phyloP scores from a whole-genome alignment of 2,888 invertebrate genomes.

The Spicauda simplicius region DNA sequence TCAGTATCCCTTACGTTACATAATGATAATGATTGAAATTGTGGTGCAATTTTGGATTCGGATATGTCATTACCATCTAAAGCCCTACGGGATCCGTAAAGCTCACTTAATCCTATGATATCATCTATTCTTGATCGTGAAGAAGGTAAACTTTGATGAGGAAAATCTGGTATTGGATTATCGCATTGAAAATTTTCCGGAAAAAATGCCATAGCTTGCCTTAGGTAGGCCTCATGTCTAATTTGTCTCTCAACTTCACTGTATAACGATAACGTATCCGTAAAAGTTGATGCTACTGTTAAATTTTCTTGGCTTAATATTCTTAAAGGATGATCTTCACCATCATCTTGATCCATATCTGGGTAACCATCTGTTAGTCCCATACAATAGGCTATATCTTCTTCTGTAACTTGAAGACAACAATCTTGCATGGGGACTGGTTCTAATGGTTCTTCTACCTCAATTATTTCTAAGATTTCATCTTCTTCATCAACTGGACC shows the following conservation, averaged over 20 bases:
- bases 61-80: conserved; percentile 88
- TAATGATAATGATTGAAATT: conserved; percentile 89
- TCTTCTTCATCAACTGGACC: conserved; percentile 83
- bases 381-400: conserved; percentile 96
- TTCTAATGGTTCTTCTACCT: conserved; percentile 91
- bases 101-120: conserved; percentile 91
- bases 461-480: conserved; percentile 91
- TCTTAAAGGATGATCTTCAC: conserved; percentile 93
- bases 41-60: conserved; percentile 81
- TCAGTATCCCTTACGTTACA: conserved; percentile 89
- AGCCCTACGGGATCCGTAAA: conserved; percentile 91
- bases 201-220: conserved; percentile 83
- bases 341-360: conserved; percentile 89
- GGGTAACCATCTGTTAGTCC: conserved; percentile 87
- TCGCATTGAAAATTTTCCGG: conserved; percentile 78
- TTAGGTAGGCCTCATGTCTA: conserved; percentile 85
- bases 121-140: conserved; percentile 89
- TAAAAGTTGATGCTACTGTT: conserved; percentile 95
- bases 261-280: conserved; percentile 88
- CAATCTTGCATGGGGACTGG: conserved; percentile 94
- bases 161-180: conserved; percentile 62
- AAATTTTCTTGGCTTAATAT: conserved; percentile 96
- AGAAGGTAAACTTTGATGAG: conserved; percentile 77
- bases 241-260: conserved; percentile 88
- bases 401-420: conserved; percentile 96